phyloP scores from a whole-genome alignment of 2,113 vertebrate genomes.

The Herpetotheres cachinnans region DNA sequence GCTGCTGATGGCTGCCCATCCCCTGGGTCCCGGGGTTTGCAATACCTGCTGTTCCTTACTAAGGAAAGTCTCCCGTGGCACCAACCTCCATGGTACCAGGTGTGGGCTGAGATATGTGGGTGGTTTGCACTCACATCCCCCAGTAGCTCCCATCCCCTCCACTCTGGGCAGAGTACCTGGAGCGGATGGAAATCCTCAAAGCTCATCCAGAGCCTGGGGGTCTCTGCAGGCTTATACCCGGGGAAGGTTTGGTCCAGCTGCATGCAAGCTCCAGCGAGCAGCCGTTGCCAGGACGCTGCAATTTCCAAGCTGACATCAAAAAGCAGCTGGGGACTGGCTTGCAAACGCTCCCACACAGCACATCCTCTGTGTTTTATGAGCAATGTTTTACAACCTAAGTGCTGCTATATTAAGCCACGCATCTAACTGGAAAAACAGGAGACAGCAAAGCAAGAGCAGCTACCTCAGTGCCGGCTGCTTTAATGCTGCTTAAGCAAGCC shows the following conservation, averaged over 20 bases:
- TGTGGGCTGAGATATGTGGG: fast-evolving
- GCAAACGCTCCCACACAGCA: constrained; percentile 33
- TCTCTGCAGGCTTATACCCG: neutral
- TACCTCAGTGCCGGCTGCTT: neutral
- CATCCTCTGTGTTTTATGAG: constrained; percentile 56
- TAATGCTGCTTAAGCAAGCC: neutral
- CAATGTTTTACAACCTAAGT: constrained; percentile 38
- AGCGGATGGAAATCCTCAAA: neutral
- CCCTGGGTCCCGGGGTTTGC: neutral
- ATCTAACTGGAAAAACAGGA: constrained; percentile 58
- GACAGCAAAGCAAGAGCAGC: neutral
- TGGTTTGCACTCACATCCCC: neutral
- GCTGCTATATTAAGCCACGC: constrained; percentile 54
- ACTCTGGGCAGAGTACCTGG: neutral
- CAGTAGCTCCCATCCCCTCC: neutral
- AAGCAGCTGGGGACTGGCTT: constrained; percentile 48
- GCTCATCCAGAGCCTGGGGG: neutral
- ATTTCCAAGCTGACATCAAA: constrained; percentile 54
- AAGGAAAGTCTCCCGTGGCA: neutral
- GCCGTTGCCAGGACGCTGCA: constrained; percentile 23
- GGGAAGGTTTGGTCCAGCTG: neutral
- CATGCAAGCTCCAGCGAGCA: neutral
- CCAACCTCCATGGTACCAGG: neutral
- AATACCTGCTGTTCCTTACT: neutral
- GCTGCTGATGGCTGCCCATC: neutral